Percentiles rank a stretch among this genome's conserved stretches.
Evolutionary conservation across 2,797 vertebrate genomes (phyloP).

Genomic region (Antrozous pallidus): DNA sequence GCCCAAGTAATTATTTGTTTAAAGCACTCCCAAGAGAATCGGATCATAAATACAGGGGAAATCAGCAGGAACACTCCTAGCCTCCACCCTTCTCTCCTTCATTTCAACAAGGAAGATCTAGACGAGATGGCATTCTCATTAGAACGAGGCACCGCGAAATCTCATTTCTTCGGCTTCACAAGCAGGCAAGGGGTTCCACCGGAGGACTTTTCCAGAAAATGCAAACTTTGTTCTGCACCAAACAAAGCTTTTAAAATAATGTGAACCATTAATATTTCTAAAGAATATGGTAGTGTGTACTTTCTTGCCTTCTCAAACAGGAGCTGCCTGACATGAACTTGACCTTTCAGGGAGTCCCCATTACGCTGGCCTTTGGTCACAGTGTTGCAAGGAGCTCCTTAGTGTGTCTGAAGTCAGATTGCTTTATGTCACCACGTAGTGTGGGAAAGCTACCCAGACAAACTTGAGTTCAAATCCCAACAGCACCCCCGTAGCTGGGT

Average conservation of each 20-base stretch:
- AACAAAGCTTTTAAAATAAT: not conserved
- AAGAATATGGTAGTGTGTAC: accelerated
- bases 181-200: not conserved
- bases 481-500: too few species aligned
- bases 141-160: not conserved
- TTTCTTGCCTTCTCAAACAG: not conserved
- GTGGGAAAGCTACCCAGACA: not conserved
- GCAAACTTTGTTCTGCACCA: not conserved
- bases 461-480: not conserved
- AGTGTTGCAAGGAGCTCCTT: not conserved
- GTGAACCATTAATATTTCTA: not conserved
- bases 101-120: not conserved
- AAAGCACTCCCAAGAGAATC: not conserved
- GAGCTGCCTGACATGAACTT: accelerated
- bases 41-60: not conserved
- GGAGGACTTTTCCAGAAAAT: not conserved
- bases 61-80: not conserved
- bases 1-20: not conserved
- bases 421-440: accelerated
- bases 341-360: accelerated
- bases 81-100: accelerated
- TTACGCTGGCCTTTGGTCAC: not conserved
- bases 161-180: not conserved
- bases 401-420: not conserved
- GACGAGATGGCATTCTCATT: not conserved